Conservation (phyloP, 2,113 vertebrate species). For the Sterrhoptilus dennistouni region DNA sequence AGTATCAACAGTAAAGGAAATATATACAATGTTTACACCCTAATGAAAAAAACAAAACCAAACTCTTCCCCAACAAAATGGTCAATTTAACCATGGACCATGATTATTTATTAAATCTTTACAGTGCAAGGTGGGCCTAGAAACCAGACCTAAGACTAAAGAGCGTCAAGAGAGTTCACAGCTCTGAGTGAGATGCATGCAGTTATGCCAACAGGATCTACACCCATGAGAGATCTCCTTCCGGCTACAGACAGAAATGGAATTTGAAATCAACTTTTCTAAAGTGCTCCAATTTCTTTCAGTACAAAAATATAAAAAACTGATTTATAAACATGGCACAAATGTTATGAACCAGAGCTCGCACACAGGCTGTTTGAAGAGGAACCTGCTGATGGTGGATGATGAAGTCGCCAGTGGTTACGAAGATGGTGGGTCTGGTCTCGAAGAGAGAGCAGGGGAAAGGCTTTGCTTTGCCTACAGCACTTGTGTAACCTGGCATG, state of each 20-base stretch:
- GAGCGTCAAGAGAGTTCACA: slow-evolving; percentile 11
- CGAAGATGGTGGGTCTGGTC: not conserved
- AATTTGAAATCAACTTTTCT: slow-evolving; percentile 22
- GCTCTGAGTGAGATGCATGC: not conserved
- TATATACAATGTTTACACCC: slow-evolving; percentile 61
- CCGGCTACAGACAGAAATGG: not conserved
- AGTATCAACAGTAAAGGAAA: slow-evolving; percentile 63
- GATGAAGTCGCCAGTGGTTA: not conserved
- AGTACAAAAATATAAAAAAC: slow-evolving; percentile 64
- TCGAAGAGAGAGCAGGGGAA: not conserved
- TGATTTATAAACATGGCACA: slow-evolving; percentile 57
- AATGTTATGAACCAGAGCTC: not conserved
- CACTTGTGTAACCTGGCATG: not conserved
- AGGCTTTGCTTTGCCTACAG: not conserved
- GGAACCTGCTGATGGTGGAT: not conserved
- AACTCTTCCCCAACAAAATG: not conserved
- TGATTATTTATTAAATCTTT: not conserved
- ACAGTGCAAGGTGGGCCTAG: slow-evolving; percentile 39
- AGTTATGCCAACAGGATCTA: not conserved
- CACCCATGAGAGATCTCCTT: not conserved
- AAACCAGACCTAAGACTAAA: slow-evolving; percentile 22
- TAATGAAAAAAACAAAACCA: not conserved
- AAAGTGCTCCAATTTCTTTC: slow-evolving; percentile 67
- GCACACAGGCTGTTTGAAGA: not conserved
- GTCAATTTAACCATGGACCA: slow-evolving; percentile 6